These are phyloP conservation scores for Muntiacus reevesi DNA, from an alignment of 2,113 vertebrate genomes.

Conservation along the genomic window DNA sequence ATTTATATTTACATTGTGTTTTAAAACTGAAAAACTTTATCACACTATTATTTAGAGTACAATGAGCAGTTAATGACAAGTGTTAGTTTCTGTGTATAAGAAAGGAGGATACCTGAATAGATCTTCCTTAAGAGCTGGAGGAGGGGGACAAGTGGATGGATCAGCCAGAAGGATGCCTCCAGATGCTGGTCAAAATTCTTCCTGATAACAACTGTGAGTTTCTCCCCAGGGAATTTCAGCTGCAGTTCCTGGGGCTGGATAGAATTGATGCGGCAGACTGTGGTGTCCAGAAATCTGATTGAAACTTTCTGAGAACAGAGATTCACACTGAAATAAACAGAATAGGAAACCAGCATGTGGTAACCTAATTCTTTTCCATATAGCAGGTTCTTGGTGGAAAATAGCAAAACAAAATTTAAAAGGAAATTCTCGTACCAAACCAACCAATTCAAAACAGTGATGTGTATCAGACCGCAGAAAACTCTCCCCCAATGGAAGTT, in stretches of 20 bases:
- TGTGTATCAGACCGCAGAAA: slow-evolving; percentile 75
- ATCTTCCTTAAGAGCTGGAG: background rate
- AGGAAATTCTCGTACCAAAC: slow-evolving; percentile 57
- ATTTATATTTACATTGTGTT: background rate
- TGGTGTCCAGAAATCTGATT: slow-evolving; percentile 81
- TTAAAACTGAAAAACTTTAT: background rate
- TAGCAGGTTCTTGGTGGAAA: slow-evolving; percentile 67
- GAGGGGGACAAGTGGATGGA: background rate
- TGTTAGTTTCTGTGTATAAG: background rate
- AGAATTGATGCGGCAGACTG: slow-evolving; percentile 77
- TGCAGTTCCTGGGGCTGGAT: slow-evolving; percentile 72
- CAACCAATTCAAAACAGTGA: slow-evolving; percentile 65
- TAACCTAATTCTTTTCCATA: slow-evolving; percentile 68
- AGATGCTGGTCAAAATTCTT: background rate
- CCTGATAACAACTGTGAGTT: slow-evolving; percentile 35
- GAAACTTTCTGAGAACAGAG: slow-evolving; percentile 69
- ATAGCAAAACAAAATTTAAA: slow-evolving; percentile 71
- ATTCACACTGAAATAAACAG: slow-evolving; percentile 52
- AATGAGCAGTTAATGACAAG: background rate
- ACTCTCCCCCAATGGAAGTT: slow-evolving; percentile 71
- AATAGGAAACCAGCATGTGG: slow-evolving; percentile 56
- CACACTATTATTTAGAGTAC: background rate
- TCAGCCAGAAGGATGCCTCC: background rate
- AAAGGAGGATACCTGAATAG: background rate
- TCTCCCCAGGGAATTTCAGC: slow-evolving; percentile 75